Evolutionary conservation across 1,140 invertebrate species (phyloP).

Genomic region (Thrips palmi): DNA sequence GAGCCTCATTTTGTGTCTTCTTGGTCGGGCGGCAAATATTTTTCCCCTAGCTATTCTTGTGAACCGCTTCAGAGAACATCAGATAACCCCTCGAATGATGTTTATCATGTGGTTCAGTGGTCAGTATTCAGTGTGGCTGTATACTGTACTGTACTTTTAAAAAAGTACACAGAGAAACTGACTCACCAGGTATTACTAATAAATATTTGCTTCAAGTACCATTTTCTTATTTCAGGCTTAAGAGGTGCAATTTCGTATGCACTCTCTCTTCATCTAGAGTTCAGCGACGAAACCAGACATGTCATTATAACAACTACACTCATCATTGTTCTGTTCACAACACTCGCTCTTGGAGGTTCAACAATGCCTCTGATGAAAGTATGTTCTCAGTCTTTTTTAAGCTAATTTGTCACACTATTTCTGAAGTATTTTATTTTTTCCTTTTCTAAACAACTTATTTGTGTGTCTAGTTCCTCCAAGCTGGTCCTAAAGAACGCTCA

Average conservation of each 20-base stretch:
- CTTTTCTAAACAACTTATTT: slow-evolving; percentile 4
- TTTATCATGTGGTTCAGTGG: slow-evolving; percentile 99
- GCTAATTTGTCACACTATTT: not conserved
- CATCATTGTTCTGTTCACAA: slow-evolving; percentile 91
- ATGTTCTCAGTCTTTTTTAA: slow-evolving; percentile 13
- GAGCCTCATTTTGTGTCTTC: slow-evolving; percentile 80
- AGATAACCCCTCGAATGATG: slow-evolving; percentile 96
- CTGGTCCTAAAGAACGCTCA: slow-evolving; percentile 32
- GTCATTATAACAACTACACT: slow-evolving; percentile 95
- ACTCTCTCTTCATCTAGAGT: slow-evolving; percentile 85
- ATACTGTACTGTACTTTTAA: slow-evolving; percentile 9
- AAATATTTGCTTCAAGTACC: too few relatives aligned
- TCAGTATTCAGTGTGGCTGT: slow-evolving; percentile 21
- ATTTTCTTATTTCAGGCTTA: slow-evolving; percentile 39
- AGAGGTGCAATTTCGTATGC: slow-evolving; percentile 97
- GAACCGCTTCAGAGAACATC: slow-evolving; percentile 92
- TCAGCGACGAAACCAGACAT: slow-evolving; percentile 81
- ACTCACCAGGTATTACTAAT: too few relatives aligned
- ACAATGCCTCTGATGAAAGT: slow-evolving; percentile 93
- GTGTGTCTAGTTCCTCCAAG: slow-evolving; percentile 30
- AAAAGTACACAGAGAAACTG: not conserved
- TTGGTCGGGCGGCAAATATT: slow-evolving; percentile 91
- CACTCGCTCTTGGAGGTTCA: slow-evolving; percentile 83
- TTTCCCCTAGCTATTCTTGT: slow-evolving; percentile 86
- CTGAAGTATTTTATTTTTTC: not conserved